A percentile compares a stretch with the other conserved stretches of the same genome.
Evolutionary conservation across 2,797 vertebrate genomes (phyloP).

Genomic region (Chelon auratus): DNA sequence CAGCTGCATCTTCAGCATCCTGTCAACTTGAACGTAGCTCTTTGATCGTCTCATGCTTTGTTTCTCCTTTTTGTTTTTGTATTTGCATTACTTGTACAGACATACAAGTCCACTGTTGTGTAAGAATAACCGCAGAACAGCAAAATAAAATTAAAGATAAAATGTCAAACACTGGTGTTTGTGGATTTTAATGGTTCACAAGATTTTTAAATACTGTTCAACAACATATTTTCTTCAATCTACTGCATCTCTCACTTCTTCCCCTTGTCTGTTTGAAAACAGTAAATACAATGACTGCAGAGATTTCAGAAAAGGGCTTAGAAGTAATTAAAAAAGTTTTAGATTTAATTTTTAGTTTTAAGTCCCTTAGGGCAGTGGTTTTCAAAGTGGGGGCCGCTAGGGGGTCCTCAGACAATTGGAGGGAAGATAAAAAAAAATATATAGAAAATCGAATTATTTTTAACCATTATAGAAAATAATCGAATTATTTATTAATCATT

Average conservation of each 20-base stretch:
- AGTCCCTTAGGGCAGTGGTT: background rate
- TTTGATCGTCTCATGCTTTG: conserved; percentile 13
- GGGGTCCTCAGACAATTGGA: too few species aligned
- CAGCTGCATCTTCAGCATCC: conserved; percentile 16
- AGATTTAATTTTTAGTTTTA: too few species aligned
- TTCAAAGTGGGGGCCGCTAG: too few species aligned
- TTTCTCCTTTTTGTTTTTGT: background rate
- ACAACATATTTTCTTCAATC: background rate
- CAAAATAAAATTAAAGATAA: conserved; percentile 46
- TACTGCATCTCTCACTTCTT: too few species aligned
- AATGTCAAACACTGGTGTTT: conserved; percentile 17
- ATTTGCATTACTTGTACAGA: conserved; percentile 54
- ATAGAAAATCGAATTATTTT: too few species aligned
- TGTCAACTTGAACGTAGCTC: conserved; percentile 4
- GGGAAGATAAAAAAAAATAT: too few species aligned
- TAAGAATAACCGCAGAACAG: conserved; percentile 20
- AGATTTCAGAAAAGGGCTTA: too few species aligned
- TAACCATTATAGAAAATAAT: too few species aligned
- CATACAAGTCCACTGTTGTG: conserved; percentile 39
- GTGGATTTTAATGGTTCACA: background rate
- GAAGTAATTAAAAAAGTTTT: too few species aligned
- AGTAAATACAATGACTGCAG: too few species aligned
- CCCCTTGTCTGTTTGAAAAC: background rate
- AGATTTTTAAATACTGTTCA: background rate
- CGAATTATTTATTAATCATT: too few species aligned